A percentile compares a stretch with the other conserved stretches of the same genome.
Evolutionary conservation across 2,797 vertebrate genomes (phyloP).

Genomic region (Tachyglossus aculeatus): DNA sequence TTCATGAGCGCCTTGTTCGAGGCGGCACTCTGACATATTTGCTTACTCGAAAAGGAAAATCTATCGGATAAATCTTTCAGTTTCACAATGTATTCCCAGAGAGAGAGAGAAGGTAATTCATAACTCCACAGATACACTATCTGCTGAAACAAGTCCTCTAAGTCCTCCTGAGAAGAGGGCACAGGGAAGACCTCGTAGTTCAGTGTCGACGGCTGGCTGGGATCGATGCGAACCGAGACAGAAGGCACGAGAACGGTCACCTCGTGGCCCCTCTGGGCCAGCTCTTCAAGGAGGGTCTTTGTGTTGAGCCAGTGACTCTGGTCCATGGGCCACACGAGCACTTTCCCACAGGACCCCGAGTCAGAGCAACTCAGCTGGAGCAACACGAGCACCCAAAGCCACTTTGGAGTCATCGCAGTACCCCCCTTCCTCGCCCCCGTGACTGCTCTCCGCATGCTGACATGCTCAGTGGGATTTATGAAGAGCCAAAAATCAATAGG

Average conservation of each 20-base stretch:
- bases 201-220: too few relatives aligned
- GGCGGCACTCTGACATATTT: too few relatives aligned
- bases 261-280: slow-evolving; percentile 62
- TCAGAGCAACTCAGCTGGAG: slow-evolving; percentile 44
- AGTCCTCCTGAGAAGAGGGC: too few relatives aligned
- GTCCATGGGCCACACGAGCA: slow-evolving; percentile 77
- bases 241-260: slow-evolving; percentile 68
- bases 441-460: fast-evolving
- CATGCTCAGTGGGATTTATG: background rate
- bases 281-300: slow-evolving; percentile 66
- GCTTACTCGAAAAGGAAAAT: too few relatives aligned
- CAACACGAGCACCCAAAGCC: slow-evolving; percentile 1
- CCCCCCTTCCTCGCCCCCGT: fast-evolving
- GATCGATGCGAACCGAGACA: too few relatives aligned
- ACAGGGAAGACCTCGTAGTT: too few relatives aligned
- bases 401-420: slow-evolving; percentile 15
- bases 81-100: too few relatives aligned
- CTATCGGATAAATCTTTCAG: too few relatives aligned
- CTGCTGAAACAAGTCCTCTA: too few relatives aligned
- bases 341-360: slow-evolving; percentile 32
- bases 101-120: too few relatives aligned
- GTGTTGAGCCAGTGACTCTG: slow-evolving; percentile 83
- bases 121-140: too few relatives aligned
- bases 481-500: background rate
- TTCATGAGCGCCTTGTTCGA: too few relatives aligned